A percentile compares a stretch with the other conserved stretches of the same genome.
Conservation (phyloP, 37 sponge, comb jelly and placozoan genomes). For the Amphimedon queenslandica region DNA sequence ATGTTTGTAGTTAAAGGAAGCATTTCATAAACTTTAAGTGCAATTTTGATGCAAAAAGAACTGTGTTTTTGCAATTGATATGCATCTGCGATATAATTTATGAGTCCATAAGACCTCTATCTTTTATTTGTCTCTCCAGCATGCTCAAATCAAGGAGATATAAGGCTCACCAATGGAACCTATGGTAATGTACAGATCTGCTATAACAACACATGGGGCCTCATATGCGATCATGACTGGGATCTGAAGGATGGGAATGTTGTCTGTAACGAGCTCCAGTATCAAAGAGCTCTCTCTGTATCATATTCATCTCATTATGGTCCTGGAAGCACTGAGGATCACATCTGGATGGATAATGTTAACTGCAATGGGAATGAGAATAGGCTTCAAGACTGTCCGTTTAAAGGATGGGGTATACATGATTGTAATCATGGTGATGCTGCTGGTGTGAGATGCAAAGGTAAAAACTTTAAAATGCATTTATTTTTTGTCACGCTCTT, state of each 20-base stretch:
- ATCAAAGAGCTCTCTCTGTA: neutral
- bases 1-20: too few species aligned
- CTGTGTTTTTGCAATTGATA: too few species aligned
- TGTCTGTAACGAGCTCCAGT: conserved; percentile 6
- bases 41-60: too few species aligned
- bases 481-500: neutral
- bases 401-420: conserved; percentile 8
- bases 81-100: too few species aligned
- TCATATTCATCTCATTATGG: neutral
- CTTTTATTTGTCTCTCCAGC: too few species aligned
- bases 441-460: conserved; percentile 24
- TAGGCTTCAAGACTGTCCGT: neutral
- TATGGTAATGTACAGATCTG: conserved; percentile 8
- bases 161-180: neutral
- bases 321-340: conserved; percentile 14
- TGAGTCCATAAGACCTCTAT: too few species aligned
- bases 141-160: too few species aligned
- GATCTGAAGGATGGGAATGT: conserved; percentile 4
- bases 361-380: conserved; percentile 22
- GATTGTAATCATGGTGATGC: conserved; percentile 26
- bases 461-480: conserved; percentile 38
- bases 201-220: conserved; percentile 1
- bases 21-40: too few species aligned
- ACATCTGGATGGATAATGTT: conserved; percentile 37
- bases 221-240: conserved; percentile 10